phyloP scores from a whole-genome alignment of 2,888 invertebrate genomes.

The Athalia circularis region DNA sequence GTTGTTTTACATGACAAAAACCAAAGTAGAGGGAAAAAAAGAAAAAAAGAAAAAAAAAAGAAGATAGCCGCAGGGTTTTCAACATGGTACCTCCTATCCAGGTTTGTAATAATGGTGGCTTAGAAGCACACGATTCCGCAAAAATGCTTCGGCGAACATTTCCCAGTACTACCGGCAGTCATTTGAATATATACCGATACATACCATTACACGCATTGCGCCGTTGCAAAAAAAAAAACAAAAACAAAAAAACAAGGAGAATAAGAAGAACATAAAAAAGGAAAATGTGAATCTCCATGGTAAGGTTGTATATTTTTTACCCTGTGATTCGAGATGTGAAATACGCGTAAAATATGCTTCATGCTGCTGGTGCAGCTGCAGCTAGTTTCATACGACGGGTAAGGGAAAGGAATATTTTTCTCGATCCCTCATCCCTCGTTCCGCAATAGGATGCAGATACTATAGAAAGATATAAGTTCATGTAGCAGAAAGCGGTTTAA shows the following conservation, averaged over 20 bases:
- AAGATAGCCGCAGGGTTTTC: background rate
- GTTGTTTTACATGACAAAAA: slow-evolving; percentile 4
- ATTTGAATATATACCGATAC: too few species aligned
- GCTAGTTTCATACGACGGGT: too few species aligned
- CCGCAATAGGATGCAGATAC: background rate
- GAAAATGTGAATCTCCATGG: background rate
- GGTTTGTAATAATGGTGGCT: too few species aligned
- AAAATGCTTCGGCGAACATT: too few species aligned
- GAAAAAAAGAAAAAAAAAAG: background rate
- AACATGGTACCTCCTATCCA: too few species aligned
- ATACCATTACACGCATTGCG: too few species aligned
- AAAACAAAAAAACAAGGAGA: background rate
- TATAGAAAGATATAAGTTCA: background rate
- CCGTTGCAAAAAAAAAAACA: background rate
- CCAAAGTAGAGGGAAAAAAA: background rate
- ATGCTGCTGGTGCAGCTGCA: too few species aligned
- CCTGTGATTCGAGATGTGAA: too few species aligned
- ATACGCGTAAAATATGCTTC: too few species aligned
- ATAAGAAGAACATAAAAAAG: too few species aligned
- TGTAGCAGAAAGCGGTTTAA: slow-evolving; percentile 7
- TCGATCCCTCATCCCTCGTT: background rate
- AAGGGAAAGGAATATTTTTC: background rate
- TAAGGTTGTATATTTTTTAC: background rate
- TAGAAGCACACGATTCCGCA: too few species aligned
- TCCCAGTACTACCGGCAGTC: too few species aligned